Conservation (phyloP, 2,113 vertebrate genomes). For the Gobio gobio region DNA sequence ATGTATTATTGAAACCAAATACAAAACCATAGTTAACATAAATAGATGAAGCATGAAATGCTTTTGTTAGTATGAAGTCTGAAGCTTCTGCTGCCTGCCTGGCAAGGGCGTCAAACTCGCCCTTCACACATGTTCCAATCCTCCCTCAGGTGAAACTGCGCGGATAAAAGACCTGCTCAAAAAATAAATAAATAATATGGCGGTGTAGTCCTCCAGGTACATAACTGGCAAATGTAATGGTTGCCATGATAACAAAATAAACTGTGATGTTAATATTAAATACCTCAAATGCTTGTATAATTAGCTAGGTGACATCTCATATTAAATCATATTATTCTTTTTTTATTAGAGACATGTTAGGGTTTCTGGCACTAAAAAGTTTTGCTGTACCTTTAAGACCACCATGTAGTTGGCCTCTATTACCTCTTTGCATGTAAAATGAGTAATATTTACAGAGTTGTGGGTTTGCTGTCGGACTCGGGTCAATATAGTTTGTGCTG, state of each 20-base stretch:
- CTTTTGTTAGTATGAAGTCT: background rate
- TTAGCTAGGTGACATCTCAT: background rate
- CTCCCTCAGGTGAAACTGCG: constrained; percentile 21
- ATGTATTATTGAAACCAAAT: background rate
- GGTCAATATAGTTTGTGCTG: background rate
- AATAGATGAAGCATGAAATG: background rate
- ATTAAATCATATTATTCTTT: background rate
- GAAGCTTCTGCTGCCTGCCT: background rate
- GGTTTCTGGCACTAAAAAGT: too few species aligned
- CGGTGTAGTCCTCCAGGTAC: background rate
- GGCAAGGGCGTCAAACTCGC: background rate
- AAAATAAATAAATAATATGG: constrained; percentile 19
- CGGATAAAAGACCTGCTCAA: background rate
- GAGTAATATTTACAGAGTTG: background rate
- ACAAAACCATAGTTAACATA: background rate
- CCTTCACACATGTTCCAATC: constrained; percentile 16
- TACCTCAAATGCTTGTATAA: background rate
- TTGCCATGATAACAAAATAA: background rate
- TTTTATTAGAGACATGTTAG: background rate
- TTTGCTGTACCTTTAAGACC: background rate
- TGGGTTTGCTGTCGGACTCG: background rate
- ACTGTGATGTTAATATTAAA: background rate
- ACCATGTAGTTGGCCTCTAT: background rate
- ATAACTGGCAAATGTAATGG: background rate
- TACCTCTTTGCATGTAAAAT: background rate